phyloP scores from a whole-genome alignment of 1,140 invertebrate species.

The Drosophila bipectinata region DNA sequence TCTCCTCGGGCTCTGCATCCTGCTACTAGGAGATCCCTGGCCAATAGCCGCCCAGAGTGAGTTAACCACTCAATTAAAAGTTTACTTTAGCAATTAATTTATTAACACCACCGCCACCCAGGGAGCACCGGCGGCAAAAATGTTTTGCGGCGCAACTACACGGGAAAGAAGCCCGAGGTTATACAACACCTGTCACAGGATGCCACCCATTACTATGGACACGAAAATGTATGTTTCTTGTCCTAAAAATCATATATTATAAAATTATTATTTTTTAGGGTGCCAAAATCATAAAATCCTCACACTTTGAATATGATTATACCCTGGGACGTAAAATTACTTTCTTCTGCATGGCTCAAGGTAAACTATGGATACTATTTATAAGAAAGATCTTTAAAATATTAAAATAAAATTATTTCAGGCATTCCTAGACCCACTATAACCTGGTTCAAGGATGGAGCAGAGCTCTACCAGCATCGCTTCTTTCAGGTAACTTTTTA shows the following conservation, averaged over 20 bases:
- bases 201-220: conserved; percentile 88
- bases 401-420: background rate
- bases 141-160: conserved; percentile 77
- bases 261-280: conserved; percentile 86
- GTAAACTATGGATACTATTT: conserved; percentile 11
- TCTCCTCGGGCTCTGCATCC: conserved; percentile 52
- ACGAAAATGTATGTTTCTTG: conserved; percentile 87
- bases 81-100: background rate
- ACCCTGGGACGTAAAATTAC: conserved; percentile 96
- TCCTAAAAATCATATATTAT: background rate
- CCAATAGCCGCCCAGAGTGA: conserved; percentile 56
- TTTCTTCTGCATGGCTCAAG: conserved; percentile 93
- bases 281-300: conserved; percentile 94
- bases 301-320: conserved; percentile 96
- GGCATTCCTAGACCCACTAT: conserved; percentile 92
- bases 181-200: conserved; percentile 88
- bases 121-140: conserved; percentile 77
- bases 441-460: conserved; percentile 96
- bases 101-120: conserved; percentile 1
- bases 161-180: conserved; percentile 85
- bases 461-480: conserved; percentile 93
- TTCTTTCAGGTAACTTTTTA: conserved; percentile 90
- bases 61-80: conserved; percentile 3
- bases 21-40: conserved; percentile 48
- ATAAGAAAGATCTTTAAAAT: background rate